Conservation (phyloP, 2,113 vertebrate species). For the Pachypanchax playfairii region DNA sequence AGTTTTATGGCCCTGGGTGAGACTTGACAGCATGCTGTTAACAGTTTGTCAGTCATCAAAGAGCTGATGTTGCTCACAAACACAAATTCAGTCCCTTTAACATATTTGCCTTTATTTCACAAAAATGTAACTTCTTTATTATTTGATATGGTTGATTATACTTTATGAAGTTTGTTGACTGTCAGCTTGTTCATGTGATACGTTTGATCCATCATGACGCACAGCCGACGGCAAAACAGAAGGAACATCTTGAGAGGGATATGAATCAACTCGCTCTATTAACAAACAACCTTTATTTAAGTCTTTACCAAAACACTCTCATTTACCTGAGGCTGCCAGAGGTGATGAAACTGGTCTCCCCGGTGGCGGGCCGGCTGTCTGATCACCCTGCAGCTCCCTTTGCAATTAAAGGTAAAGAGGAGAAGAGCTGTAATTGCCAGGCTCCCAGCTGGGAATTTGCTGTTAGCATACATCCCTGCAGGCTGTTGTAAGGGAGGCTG, state of each 20-base stretch:
- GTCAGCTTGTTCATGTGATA: slow-evolving; percentile 3
- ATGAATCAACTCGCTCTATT: slow-evolving; percentile 50
- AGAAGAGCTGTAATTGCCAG: slow-evolving; percentile 74
- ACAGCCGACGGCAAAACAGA: slow-evolving; percentile 4
- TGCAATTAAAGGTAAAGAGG: slow-evolving; percentile 76
- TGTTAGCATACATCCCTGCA: slow-evolving; percentile 68
- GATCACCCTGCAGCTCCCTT: slow-evolving; percentile 63
- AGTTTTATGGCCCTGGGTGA: slow-evolving; percentile 28
- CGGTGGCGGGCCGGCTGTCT: slow-evolving; percentile 59
- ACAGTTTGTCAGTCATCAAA: slow-evolving; percentile 11
- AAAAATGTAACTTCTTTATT: slow-evolving; percentile 1
- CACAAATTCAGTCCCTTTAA: not conserved
- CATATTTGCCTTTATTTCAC: slow-evolving; percentile 5
- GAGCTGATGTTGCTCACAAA: not conserved
- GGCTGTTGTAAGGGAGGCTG: slow-evolving; percentile 62
- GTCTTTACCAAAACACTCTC: slow-evolving; percentile 47
- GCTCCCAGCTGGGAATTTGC: slow-evolving; percentile 70
- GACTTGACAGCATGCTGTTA: not conserved
- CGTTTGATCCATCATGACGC: slow-evolving; percentile 24
- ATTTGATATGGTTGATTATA: not conserved
- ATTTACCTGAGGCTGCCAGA: slow-evolving; percentile 65
- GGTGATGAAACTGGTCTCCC: slow-evolving; percentile 64
- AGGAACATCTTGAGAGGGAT: slow-evolving; percentile 40
- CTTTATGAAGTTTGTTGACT: slow-evolving; percentile 9
- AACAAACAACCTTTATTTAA: slow-evolving; percentile 68